Evolutionary conservation across 2,888 invertebrate genomes (phyloP).

Genomic region (Phymatocera aterrima): DNA sequence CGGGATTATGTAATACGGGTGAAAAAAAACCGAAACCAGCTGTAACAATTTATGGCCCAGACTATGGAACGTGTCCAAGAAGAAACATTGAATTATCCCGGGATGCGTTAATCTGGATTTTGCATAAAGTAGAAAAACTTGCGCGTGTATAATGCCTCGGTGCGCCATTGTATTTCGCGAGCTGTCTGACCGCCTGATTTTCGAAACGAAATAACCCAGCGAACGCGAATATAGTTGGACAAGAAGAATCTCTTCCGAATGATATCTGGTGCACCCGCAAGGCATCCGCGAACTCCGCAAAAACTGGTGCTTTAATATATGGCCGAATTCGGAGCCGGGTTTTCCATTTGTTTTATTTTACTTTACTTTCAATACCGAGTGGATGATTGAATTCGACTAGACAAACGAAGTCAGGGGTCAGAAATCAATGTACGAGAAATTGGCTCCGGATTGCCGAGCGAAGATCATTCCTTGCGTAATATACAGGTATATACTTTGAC

Average conservation of each 20-base stretch:
- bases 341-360: constrained; percentile 19
- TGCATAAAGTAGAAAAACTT: neutral
- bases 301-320: neutral
- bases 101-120: neutral
- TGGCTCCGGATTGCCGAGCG: constrained; percentile 11
- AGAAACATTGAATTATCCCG: no score
- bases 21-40: no score
- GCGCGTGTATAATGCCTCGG: neutral
- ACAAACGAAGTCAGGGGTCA: constrained; percentile 29
- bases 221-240: constrained; percentile 1
- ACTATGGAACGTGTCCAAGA: no score
- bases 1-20: no score
- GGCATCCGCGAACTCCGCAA: neutral
- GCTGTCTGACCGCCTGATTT: neutral
- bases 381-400: constrained; percentile 38
- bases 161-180: neutral
- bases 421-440: constrained; percentile 27
- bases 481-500: no score
- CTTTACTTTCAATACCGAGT: neutral
- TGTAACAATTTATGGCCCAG: no score
- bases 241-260: constrained; percentile 10
- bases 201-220: neutral
- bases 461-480: constrained; percentile 20
- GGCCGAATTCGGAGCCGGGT: neutral
- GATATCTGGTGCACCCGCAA: neutral